Conservation (phyloP, 2,888 invertebrate genomes). For the Clunio marinus region DNA sequence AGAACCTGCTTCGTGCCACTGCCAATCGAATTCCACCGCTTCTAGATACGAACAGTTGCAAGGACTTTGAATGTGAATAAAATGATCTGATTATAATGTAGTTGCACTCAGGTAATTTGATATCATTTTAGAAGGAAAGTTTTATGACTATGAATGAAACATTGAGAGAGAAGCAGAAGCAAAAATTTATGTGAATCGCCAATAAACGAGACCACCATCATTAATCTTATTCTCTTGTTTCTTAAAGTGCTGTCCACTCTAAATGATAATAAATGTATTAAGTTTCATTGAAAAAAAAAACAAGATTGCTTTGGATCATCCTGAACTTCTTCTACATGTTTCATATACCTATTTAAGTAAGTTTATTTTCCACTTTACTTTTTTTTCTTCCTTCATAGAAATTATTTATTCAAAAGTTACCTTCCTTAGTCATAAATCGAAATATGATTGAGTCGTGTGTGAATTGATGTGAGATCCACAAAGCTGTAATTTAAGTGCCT, state of each 20-base stretch:
- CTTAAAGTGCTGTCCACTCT: conserved; percentile 23
- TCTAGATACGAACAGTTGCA: too few species aligned
- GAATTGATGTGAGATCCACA: not conserved
- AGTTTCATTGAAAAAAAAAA: conserved; percentile 25
- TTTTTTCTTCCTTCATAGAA: not conserved
- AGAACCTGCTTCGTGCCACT: too few species aligned
- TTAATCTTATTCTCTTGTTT: conserved; percentile 15
- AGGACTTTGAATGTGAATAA: too few species aligned
- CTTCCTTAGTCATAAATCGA: not conserved
- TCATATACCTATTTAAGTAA: too few species aligned
- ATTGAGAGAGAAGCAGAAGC: not conserved
- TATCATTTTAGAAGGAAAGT: not conserved
- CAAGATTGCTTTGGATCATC: not conserved
- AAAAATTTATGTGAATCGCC: conserved; percentile 9
- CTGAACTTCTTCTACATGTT: too few species aligned
- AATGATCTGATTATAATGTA: too few species aligned
- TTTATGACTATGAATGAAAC: conserved; percentile 2
- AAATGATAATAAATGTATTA: conserved; percentile 34
- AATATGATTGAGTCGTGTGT: not conserved
- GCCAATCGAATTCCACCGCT: too few species aligned
- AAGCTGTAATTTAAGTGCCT: not conserved
- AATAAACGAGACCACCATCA: conserved; percentile 32
- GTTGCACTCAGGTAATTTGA: too few species aligned
- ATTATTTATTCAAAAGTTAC: not conserved
- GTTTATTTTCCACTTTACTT: too few species aligned